These are phyloP conservation scores for Drosophila pachea DNA, from an alignment of 1,140 invertebrate species.

Conservation along the genomic window DNA sequence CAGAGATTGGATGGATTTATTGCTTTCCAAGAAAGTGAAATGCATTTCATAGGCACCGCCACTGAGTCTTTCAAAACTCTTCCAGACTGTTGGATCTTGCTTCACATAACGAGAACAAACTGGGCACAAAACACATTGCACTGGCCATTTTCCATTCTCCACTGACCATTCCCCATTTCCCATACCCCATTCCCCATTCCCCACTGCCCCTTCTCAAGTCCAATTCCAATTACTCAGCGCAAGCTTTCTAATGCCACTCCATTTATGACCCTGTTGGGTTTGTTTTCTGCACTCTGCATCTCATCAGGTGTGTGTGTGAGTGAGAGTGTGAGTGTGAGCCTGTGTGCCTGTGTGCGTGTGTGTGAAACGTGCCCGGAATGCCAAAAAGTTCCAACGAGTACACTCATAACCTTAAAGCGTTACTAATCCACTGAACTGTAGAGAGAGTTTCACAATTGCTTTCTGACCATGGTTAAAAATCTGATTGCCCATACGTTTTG, in stretches of 20 bases:
- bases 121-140: constrained; percentile 53
- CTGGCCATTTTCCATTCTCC: constrained; percentile 9
- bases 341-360: constrained; percentile 16
- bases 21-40: constrained; percentile 73
- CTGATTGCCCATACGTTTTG: constrained; percentile 26
- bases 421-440: constrained; percentile 33
- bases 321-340: constrained; percentile 4
- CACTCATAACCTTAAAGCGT: constrained; percentile 35
- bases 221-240: constrained; percentile 35
- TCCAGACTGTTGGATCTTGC: constrained; percentile 11
- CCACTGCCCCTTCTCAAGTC: constrained; percentile 5
- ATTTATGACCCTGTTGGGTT: constrained; percentile 58
- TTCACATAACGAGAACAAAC: constrained; percentile 63
- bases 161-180: constrained; percentile 1
- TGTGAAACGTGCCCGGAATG: constrained; percentile 70
- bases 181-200: neutral
- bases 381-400: constrained; percentile 39
- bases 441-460: constrained; percentile 43
- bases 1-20: constrained; percentile 48
- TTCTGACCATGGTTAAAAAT: constrained; percentile 22
- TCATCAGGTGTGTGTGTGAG: constrained; percentile 29
- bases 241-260: constrained; percentile 62
- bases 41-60: constrained; percentile 42
- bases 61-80: constrained; percentile 2
- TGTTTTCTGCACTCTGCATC: constrained; percentile 47